Evolutionary conservation across 2,797 vertebrate species (phyloP).

Genomic region (Thalassophryne amazonica): DNA sequence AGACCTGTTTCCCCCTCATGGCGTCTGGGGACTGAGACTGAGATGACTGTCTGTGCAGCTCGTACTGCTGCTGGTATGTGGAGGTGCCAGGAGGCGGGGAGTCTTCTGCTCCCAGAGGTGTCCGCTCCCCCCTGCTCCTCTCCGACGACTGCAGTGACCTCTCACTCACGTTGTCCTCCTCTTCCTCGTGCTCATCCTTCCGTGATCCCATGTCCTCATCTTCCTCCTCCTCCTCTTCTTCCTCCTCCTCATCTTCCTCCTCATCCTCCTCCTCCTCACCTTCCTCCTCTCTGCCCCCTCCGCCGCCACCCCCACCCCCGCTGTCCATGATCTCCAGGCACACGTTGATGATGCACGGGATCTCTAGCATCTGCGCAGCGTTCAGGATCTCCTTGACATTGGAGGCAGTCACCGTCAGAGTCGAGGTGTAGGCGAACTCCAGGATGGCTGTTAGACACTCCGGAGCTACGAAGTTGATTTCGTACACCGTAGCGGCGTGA

Average conservation of each 20-base stretch:
- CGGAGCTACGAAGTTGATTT: constrained; percentile 96
- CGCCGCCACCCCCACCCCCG: constrained; percentile 71
- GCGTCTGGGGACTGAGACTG: constrained; percentile 72
- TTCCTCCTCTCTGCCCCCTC: constrained; percentile 69
- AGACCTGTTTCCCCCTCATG: constrained; percentile 65
- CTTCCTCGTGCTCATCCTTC: constrained; percentile 82
- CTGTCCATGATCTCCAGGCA: constrained; percentile 98
- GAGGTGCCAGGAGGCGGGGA: constrained; percentile 86
- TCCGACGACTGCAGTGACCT: constrained; percentile 77
- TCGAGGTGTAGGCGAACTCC: constrained; percentile 98
- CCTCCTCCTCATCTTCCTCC: constrained; percentile 85
- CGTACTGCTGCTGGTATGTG: constrained; percentile 52
- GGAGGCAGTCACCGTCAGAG: constrained; percentile 92
- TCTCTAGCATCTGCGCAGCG: constrained; percentile 94
- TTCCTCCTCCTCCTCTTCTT: constrained; percentile 81
- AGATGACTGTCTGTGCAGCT: constrained; percentile 58
- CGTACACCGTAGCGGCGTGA: constrained; percentile 80
- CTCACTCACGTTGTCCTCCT: constrained; percentile 85
- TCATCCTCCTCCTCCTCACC: constrained; percentile 77
- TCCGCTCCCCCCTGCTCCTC: constrained; percentile 78
- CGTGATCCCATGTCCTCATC: constrained; percentile 78
- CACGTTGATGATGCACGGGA: constrained; percentile 93
- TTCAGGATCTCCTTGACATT: constrained; percentile 95
- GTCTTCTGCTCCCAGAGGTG: constrained; percentile 42
- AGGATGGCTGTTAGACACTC: constrained; percentile 96